Evolutionary conservation across 2,113 vertebrate species (phyloP), one percentile per base, ranked within the genome.

Genomic region (Ictalurus furcatus): DNA sequence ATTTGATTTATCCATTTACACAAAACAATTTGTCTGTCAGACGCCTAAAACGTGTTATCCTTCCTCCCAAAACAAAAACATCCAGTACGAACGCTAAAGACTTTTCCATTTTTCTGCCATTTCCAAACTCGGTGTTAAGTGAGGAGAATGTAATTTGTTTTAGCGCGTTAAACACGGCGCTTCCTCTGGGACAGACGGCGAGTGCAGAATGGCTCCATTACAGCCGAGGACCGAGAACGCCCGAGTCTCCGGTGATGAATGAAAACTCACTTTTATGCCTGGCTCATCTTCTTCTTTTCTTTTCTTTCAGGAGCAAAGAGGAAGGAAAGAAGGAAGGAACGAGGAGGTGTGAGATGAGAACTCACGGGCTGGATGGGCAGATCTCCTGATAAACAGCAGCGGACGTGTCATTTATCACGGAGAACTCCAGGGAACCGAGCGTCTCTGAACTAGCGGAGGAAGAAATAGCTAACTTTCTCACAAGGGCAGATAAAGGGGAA

Each of bases 1-100:
- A 88, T 82, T 69, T 88, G 86, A 88, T 88, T 88, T 88, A 81
- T 81, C 40, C 86, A 80, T 63, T 87, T 87, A 78, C 58, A 78
- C 59, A 52, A 87, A 80, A 65, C 61, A 19, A 67, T 82, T 88
- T 82, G 78, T 79, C 78, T 82, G 76, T 56, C 76, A 34, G 78
- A 88, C 78, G 37, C 48, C 73, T 21, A 28, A 86, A 78, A 78
- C 54, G 9, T 63, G 78, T 88, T 56, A 67, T 44, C 78, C n/a
- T 48, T 88, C 61, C 86, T 67, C 44, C 74, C 82, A 63, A 80
- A 65, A 28, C 71, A 44, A 54, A 65, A 65, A 80, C 74, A 52
- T 65, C 61, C 76, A 65, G 58, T 16, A 17, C 19, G 54, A 3
- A 7, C 58, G 9, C 44, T 69, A 58, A 81, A 81, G 61, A 56